These are phyloP conservation scores for Stercorarius parasiticus DNA, from an alignment of 2,113 vertebrate species.

Conservation along the genomic window DNA sequence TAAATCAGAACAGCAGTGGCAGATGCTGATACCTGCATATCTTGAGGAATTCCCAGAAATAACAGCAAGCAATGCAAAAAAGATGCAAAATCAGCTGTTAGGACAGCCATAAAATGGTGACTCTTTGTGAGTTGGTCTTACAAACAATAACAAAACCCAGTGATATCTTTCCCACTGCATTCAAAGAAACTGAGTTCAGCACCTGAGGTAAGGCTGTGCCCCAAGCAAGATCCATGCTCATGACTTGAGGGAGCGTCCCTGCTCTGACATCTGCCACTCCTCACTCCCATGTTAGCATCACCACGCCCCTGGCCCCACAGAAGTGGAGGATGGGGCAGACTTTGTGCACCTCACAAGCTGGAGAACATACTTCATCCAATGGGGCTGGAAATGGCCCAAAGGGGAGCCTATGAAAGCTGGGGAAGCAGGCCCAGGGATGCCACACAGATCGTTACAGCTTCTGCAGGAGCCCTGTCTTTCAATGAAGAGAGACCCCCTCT, in stretches of 20 bases:
- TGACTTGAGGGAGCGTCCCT: background rate
- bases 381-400: background rate
- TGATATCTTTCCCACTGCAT: background rate
- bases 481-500: background rate
- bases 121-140: background rate
- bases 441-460: background rate
- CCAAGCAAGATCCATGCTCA: background rate
- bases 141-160: background rate
- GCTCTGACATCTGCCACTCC: background rate
- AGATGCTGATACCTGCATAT: background rate
- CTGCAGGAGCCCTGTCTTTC: background rate
- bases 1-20: background rate
- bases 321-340: background rate
- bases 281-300: background rate
- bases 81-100: background rate
- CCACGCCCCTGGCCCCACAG: too few species aligned
- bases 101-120: slow-evolving; percentile 6
- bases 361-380: background rate
- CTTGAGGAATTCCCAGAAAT: slow-evolving; percentile 26
- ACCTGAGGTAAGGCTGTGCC: background rate
- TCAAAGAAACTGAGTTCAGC: background rate
- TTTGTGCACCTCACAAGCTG: background rate
- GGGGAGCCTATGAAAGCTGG: background rate
- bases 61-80: slow-evolving; percentile 7
- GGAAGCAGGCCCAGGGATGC: background rate